Conservation (phyloP, 2,797 vertebrate species). For the Poeciliopsis paucimaculata region DNA sequence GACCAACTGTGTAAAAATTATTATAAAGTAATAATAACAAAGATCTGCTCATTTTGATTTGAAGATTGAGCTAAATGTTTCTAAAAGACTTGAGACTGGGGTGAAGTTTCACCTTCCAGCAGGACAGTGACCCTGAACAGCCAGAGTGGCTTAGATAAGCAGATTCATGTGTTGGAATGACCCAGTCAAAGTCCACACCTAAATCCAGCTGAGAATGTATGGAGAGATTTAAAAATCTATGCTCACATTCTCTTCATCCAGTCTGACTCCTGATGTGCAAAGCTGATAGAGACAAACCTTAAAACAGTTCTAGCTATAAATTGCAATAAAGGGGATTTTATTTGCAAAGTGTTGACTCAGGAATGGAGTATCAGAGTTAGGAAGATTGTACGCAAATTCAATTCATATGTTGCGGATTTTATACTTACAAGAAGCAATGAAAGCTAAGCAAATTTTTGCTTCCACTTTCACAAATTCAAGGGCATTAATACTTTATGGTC, state of each 20-base stretch:
- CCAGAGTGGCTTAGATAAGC: neutral
- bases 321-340: neutral
- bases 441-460: neutral
- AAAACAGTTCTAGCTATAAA: neutral
- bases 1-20: neutral
- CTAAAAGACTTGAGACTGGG: neutral
- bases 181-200: neutral
- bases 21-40: neutral
- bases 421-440: neutral
- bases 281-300: neutral
- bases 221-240: neutral
- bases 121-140: neutral
- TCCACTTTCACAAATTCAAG: neutral
- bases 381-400: too few species aligned
- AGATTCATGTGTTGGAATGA: neutral
- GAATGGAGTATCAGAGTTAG: neutral
- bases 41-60: neutral
- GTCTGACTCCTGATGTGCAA: neutral
- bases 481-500: neutral
- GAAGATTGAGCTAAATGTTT: neutral
- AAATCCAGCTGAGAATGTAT: neutral
- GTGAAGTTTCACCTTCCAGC: neutral
- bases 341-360: neutral
- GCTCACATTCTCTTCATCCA: neutral
- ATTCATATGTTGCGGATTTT: neutral